Evolutionary conservation across 2,888 invertebrate genomes (phyloP).

Genomic region (Nomada lathburiana): DNA sequence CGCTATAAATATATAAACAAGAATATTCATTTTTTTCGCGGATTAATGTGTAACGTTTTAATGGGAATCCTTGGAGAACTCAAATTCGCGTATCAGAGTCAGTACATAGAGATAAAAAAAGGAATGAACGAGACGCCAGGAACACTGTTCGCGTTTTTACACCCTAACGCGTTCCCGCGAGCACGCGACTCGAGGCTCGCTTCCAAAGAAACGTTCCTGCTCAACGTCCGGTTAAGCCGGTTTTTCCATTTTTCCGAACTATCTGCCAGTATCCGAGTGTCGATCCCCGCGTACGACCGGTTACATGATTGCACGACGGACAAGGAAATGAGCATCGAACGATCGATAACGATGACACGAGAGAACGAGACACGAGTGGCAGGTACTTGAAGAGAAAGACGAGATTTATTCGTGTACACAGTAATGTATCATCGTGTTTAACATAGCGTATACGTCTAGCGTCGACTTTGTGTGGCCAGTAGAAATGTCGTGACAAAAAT

Average conservation of each 20-base stretch:
- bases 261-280: constrained; percentile 47
- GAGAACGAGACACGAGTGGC: background rate
- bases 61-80: background rate
- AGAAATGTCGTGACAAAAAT: no score
- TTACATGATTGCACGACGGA: constrained; percentile 23
- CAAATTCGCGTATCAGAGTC: background rate
- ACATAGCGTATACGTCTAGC: no score
- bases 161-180: constrained; percentile 26
- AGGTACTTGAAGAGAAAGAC: background rate
- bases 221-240: constrained; percentile 63
- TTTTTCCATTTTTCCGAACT: constrained; percentile 57
- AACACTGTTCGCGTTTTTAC: constrained; percentile 40
- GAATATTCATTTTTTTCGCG: background rate
- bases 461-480: no score
- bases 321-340: constrained; percentile 26
- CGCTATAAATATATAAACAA: background rate
- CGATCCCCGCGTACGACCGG: constrained; percentile 29
- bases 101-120: background rate
- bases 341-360: constrained; percentile 28
- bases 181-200: constrained; percentile 33
- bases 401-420: background rate
- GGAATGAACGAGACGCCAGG: background rate
- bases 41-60: background rate
- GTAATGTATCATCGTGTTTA: background rate
- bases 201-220: constrained; percentile 40